Evolutionary conservation across 1,140 invertebrate genomes (phyloP), one percentile per base, ranked within the genome.

Genomic region (Tachypleus tridentatus): DNA sequence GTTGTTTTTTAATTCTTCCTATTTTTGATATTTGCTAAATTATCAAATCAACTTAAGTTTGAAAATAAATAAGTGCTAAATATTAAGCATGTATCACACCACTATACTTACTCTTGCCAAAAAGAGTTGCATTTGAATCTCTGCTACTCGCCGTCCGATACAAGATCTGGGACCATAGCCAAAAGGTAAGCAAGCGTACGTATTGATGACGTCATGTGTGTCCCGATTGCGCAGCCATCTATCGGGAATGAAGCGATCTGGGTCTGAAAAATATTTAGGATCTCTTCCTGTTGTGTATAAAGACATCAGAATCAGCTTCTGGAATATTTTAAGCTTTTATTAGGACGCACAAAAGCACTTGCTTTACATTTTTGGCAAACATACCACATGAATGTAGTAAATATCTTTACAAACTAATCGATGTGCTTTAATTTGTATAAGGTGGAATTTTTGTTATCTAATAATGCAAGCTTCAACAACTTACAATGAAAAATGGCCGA

Each of bases 91-190:
- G 0, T 29, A 29, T 11, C 51, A 64, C 67, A 29, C 29, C 29
- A 29, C 29, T 29, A 29, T 29, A 29, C 29, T 61, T 67, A 73
- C 69, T 52, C 62, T 50, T 10, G 79, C 75, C 56, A 90, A 72
- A 3, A 87, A 77, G 8, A 84, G 76, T 64, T 82, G 79, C 68
- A 93, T 80, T 76, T 91, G 87, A 52, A 81, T 76, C 73, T 89
- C 84, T 0, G 89, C 89, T 53, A 93, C 80, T 72, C 86, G 86
- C 70, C 82, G 83, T 0, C 91, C 91, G 60, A 93, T 83, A 74
- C 91, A 93, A 29, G 87, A 87, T 66, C 91, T 81, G 4, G 82
- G 79, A 3, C 91, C 90, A 62, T 90, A 80, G 4, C 87, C 88
- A 77, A 92, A 94, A 3, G 91, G 90, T 51, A 93, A 70, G 62